Percentiles rank a stretch among this genome's conserved stretches.
These are phyloP conservation scores for Tubulanus polymorphus DNA, from an alignment of 2,888 invertebrate species.

Conservation along the genomic window DNA sequence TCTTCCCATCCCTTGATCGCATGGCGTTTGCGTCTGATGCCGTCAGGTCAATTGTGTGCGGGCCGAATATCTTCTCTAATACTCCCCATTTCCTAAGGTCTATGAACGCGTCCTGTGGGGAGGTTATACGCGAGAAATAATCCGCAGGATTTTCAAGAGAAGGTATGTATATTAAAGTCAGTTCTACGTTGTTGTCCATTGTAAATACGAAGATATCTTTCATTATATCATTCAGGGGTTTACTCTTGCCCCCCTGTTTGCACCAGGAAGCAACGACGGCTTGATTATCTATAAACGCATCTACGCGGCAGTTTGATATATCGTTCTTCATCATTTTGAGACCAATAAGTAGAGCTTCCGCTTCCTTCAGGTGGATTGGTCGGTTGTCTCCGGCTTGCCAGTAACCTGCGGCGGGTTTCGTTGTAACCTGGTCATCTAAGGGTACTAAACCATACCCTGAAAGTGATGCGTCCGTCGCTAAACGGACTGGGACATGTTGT, in stretches of 20 bases:
- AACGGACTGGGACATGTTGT: conserved; percentile 8
- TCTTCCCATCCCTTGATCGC: background rate
- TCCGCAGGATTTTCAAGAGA: conserved; percentile 8
- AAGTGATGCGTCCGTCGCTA: conserved; percentile 15
- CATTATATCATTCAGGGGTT: conserved; percentile 5
- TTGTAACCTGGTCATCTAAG: background rate
- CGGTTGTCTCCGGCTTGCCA: conserved; percentile 5
- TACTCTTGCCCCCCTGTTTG: conserved; percentile 7
- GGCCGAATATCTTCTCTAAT: conserved; percentile 1
- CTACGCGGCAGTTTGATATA: background rate
- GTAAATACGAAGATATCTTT: conserved; percentile 2
- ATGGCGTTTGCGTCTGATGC: conserved; percentile 6
- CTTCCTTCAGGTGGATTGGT: conserved; percentile 11
- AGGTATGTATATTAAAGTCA: background rate
- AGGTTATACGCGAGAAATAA: background rate
- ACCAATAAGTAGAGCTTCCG: conserved; percentile 3
- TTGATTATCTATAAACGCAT: conserved; percentile 3
- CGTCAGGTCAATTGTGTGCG: conserved; percentile 7
- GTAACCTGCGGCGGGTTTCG: conserved; percentile 1
- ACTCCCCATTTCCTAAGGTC: background rate
- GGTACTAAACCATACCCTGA: conserved; percentile 11
- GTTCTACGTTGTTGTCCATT: background rate
- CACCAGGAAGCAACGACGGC: conserved; percentile 5
- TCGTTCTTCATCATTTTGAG: background rate
- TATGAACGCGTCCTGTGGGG: background rate